Conservation (phyloP, 2,113 vertebrate species). For the Pseudonaja textilis region DNA sequence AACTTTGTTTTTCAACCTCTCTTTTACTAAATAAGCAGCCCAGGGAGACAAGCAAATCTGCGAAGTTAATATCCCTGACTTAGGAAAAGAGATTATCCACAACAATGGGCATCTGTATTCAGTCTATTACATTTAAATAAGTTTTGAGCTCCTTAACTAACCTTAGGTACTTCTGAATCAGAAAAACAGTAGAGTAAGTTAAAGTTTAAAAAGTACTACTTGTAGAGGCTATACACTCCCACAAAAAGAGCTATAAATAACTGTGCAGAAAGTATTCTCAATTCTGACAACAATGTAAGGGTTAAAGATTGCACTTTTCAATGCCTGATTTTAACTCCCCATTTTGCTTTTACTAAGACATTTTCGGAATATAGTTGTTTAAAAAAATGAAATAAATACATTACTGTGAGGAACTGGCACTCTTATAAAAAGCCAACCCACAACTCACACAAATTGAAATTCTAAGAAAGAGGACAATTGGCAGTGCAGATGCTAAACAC, state of each 20-base stretch:
- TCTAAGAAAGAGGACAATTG: not conserved
- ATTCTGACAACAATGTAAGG: not conserved
- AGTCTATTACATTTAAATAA: not conserved
- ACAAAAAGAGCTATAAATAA: not conserved
- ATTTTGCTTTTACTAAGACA: not conserved
- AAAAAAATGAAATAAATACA: not conserved
- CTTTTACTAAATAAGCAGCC: not conserved
- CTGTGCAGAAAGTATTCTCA: not conserved
- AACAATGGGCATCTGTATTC: constrained; percentile 14
- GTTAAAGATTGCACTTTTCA: not conserved
- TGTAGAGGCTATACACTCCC: not conserved
- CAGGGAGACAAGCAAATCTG: not conserved
- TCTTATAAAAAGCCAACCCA: not conserved
- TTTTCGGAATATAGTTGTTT: not conserved
- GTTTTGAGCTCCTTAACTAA: not conserved
- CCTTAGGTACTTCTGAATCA: not conserved
- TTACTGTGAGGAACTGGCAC: not conserved
- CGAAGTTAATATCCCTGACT: not conserved
- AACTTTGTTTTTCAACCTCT: not conserved
- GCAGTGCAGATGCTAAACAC: not conserved
- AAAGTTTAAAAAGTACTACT: not conserved
- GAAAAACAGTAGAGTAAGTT: not conserved
- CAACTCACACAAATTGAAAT: not conserved
- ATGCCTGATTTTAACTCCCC: not conserved
- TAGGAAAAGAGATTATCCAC: not conserved